Evolutionary conservation across 1,140 invertebrate species (phyloP), one percentile per base, ranked within the genome.

Genomic region (Pogonomyrmex californicus): DNA sequence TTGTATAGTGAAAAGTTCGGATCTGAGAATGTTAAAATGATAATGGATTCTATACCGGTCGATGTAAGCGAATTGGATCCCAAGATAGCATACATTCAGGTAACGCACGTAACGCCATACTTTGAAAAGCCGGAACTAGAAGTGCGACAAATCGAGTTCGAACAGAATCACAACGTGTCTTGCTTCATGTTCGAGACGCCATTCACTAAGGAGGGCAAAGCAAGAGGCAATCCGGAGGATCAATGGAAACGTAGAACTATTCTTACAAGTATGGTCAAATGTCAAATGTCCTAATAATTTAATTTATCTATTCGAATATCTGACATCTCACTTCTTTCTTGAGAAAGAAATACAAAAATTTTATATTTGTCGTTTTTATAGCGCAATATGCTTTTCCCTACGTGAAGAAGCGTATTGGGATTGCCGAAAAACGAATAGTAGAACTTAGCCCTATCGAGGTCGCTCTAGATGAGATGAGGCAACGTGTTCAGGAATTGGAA

Each of bases 101-200:
- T 99, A 17, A 99, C 98, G 0, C 97, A 98, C 92, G 97, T 98
- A 2, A 96, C 96, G 23, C 97, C 98, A 4, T 98, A 98, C 94
- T 97, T 97, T 92, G 97, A 97, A 77, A 97, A 97, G 89, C 95
- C 95, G 33, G 97, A 97, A 89, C 93, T 97, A 9, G 96, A 97
- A 90, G 94, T 92, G 49, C 94, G 97, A 76, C 95, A 96, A 38
- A 98, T 97, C 47, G 97, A 98, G 83, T 98, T 98, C 94, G 98
- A 98, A 91, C 96, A 97, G 58, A 98, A 97, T 93, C 98, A 99
- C 93, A 98, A 99, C 93, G 97, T 99, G 30, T 96, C 96, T 70
- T 96, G 96, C 65, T 99, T 99, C 92, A 98, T 99, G 97, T 99
- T 98, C 94, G 98, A 99, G 94, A 99, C 98, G 14, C 98, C 98